Evolutionary conservation across 2,888 invertebrate genomes (phyloP), one percentile per base, ranked within the genome.

Genomic region (Chymomyza amoena): DNA sequence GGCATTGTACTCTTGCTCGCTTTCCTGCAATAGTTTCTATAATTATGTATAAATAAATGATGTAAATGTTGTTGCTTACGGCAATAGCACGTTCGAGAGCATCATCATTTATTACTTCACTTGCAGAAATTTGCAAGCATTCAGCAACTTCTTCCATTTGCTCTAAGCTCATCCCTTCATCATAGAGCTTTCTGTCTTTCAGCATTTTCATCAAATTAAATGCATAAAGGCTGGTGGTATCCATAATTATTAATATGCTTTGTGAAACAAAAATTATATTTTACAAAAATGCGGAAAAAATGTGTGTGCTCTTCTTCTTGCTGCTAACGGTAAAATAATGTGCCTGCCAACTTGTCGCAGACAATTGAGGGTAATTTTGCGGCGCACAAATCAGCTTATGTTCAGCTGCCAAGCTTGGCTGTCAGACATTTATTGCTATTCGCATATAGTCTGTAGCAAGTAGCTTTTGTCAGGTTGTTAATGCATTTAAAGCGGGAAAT

Each of bases 121-220:
- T 1, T 5, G 39, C 39, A 45, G 39, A 45, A 45, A 10, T 3
- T 13, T 45, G 13, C 65, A 90, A 72, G 0, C 69, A 89, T 4
- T 70, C 70, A 0, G 80, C 72, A 4, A 89, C 9, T 50, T 89
- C 73, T 0, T 78, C 79, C 90, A 90, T 90, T 66, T 90, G 84
- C 1, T 79, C 76, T 4, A 88, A 4, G 0, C 75, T 67, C 90
- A 90, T 90, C 15, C 78, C 88, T 0, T 81, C 81, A 39, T 90
- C 90, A 36, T 84, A 89, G 20, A 82, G 69, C 1, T 90, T 90
- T 15, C 85, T 81, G 10, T 61, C 77, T 81, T 9, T 7, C 4
- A 63, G n/a, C 6, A n/a, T 4, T 4, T 50, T 1, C 1, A 10
- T 57, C 13, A 57, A 20, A 5, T 25, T 28, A 1, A 7, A 6